Percentiles rank a stretch among this genome's conserved stretches.
phyloP scores from a whole-genome alignment of 2,113 vertebrate genomes.

The Aix galericulata region DNA sequence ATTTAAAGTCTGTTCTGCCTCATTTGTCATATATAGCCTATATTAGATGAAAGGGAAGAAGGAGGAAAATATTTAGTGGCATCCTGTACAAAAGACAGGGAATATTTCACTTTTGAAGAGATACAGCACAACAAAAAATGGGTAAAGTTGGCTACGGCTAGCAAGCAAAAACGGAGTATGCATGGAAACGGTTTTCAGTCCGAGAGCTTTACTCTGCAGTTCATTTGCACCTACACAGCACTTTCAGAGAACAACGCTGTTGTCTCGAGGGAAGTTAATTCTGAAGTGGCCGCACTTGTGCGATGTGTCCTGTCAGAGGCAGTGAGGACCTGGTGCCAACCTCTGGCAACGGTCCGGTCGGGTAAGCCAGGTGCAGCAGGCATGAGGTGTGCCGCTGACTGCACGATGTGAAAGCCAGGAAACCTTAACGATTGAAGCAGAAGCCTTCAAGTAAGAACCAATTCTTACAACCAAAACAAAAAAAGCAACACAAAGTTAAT shows the following conservation, averaged over 20 bases:
- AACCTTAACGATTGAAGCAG: background rate
- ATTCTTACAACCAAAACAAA: background rate
- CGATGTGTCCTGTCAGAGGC: background rate
- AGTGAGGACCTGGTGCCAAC: fast-evolving
- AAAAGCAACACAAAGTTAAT: background rate
- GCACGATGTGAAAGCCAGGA: background rate
- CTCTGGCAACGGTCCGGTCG: background rate
- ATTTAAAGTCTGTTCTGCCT: constrained; percentile 42
- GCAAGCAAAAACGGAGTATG: background rate
- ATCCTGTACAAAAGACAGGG: background rate
- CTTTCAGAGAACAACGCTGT: background rate
- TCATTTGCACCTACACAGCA: background rate
- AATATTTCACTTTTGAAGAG: background rate
- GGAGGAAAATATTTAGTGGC: background rate
- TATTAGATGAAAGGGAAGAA: background rate
- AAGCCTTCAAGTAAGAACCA: background rate
- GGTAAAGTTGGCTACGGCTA: background rate
- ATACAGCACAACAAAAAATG: background rate
- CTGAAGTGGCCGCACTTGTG: background rate
- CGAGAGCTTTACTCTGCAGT: background rate
- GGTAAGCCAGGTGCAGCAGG: background rate
- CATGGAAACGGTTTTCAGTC: background rate
- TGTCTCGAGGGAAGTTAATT: background rate
- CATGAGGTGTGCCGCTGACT: fast-evolving
- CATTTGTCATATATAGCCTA: background rate